Percentiles rank a stretch among this genome's conserved stretches.
Conservation (phyloP, 2,888 invertebrate species). For the Melitaea athalia region DNA sequence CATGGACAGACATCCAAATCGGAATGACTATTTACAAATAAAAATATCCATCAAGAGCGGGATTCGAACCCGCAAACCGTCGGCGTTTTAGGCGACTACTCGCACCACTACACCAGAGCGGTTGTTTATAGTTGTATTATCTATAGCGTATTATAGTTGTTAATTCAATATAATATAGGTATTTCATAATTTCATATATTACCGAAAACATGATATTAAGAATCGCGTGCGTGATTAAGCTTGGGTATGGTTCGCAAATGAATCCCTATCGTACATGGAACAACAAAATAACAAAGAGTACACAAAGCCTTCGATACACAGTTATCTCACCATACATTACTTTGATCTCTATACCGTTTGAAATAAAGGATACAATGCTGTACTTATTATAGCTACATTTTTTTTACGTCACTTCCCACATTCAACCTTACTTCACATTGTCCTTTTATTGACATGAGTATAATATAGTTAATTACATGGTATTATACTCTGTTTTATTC, state of each 20-base stretch:
- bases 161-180: background rate
- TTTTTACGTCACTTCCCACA: constrained; percentile 15
- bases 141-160: too few relatives aligned
- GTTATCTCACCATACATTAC: background rate
- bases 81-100: too few relatives aligned
- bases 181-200: constrained; percentile 28
- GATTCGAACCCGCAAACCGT: too few relatives aligned
- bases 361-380: background rate
- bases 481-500: constrained; percentile 35
- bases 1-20: too few relatives aligned
- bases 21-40: too few relatives aligned
- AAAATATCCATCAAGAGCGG: too few relatives aligned
- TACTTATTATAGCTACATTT: background rate
- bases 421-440: constrained; percentile 26
- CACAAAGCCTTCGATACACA: constrained; percentile 18
- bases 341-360: constrained; percentile 6
- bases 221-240: constrained; percentile 64
- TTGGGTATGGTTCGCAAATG: constrained; percentile 60
- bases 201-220: constrained; percentile 55
- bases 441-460: constrained; percentile 34
- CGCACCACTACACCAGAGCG: too few relatives aligned
- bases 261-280: constrained; percentile 45
- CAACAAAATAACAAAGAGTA: constrained; percentile 46
- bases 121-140: too few relatives aligned
- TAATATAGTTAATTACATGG: constrained; percentile 38